These are phyloP conservation scores for Diadophis punctatus DNA, from an alignment of 2,113 vertebrate species.

Conservation along the genomic window DNA sequence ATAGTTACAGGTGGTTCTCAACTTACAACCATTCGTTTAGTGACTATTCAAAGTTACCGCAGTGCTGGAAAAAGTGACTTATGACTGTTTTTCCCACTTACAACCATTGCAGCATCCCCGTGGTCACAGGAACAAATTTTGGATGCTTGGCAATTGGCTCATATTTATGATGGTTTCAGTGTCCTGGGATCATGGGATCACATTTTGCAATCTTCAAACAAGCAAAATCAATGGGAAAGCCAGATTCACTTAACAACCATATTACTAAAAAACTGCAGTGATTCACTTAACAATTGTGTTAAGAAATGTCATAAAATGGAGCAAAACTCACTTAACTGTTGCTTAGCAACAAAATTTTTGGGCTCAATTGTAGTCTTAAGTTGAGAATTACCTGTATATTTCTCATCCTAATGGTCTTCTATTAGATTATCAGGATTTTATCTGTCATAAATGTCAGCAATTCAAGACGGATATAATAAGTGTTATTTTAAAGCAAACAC, in stretches of 20 bases:
- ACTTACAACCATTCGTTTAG: neutral
- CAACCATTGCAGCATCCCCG: neutral
- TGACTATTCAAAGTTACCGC: neutral
- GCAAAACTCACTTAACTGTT: neutral
- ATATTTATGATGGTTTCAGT: neutral
- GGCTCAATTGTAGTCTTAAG: neutral
- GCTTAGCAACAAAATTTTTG: neutral
- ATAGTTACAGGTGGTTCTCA: neutral
- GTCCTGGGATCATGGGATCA: neutral
- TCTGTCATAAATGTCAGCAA: neutral
- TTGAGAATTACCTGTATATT: neutral
- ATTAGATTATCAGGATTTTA: neutral
- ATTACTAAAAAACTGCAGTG: neutral
- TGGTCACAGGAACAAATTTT: neutral
- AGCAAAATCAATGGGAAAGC: neutral
- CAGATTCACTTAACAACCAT: neutral
- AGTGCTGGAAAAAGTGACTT: neutral
- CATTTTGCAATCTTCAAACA: neutral
- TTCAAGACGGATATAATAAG: neutral
- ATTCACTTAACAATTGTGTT: neutral
- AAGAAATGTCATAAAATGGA: neutral
- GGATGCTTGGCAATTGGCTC: neutral
- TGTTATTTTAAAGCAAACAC: neutral
- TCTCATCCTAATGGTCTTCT: neutral
- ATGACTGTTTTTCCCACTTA: neutral